These are phyloP conservation scores for Gouania willdenowi DNA, from an alignment of 2,797 vertebrate species.

Conservation along the genomic window DNA sequence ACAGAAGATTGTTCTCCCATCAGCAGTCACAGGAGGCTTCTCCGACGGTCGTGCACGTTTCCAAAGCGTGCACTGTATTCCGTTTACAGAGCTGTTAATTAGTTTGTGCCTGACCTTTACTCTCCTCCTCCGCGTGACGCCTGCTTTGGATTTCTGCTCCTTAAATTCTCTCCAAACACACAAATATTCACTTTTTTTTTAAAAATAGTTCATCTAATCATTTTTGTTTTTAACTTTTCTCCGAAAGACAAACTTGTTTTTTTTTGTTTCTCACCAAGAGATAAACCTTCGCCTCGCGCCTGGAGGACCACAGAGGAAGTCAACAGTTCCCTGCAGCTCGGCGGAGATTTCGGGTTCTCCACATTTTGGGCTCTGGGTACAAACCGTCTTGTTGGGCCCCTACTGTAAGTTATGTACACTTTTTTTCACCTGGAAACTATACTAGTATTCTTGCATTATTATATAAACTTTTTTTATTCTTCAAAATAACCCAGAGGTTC, in stretches of 20 bases:
- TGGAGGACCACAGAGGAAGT: constrained; percentile 39
- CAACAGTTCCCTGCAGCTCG: too few species aligned
- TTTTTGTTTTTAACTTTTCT: too few species aligned
- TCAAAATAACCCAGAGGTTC: too few species aligned
- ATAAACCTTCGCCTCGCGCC: constrained; percentile 13
- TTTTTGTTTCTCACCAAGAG: neutral
- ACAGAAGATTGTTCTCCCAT: constrained; percentile 3
- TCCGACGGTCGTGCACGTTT: constrained; percentile 35
- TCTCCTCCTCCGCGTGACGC: constrained; percentile 41
- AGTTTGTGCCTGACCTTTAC: constrained; percentile 48
- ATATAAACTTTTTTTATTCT: too few species aligned
- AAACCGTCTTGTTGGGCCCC: too few species aligned
- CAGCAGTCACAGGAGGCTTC: constrained; percentile 14
- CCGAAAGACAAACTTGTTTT: too few species aligned
- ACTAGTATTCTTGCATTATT: too few species aligned
- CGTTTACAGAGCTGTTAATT: constrained; percentile 58
- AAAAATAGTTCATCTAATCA: neutral
- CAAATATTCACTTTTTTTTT: neutral
- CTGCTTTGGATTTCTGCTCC: constrained; percentile 28
- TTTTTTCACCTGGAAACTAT: too few species aligned
- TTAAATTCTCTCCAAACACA: constrained; percentile 13
- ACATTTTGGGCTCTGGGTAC: too few species aligned
- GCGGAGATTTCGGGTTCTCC: too few species aligned
- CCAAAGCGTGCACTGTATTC: constrained; percentile 42
- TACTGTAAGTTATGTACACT: too few species aligned